A percentile compares a stretch with the other conserved stretches of the same genome.
Evolutionary conservation across 2,797 vertebrate species (phyloP).

Genomic region (Ateles fusciceps): DNA sequence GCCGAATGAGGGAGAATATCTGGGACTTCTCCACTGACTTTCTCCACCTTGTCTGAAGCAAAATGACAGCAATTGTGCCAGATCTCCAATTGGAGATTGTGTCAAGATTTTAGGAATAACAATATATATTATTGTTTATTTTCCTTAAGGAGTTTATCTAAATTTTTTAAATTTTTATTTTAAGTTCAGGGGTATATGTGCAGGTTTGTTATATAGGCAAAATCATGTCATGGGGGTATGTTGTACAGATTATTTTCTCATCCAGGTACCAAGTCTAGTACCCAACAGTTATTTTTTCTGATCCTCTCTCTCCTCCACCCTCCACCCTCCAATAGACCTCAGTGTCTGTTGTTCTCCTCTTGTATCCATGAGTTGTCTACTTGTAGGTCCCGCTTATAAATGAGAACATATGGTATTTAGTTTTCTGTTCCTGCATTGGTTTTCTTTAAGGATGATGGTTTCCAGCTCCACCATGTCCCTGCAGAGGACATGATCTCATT

Average conservation of each 20-base stretch:
- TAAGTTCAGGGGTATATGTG: too few relatives aligned
- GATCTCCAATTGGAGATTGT: background rate
- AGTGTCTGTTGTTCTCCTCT: background rate
- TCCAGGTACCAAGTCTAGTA: too few relatives aligned
- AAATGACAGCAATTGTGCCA: too few relatives aligned
- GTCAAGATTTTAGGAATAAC: background rate
- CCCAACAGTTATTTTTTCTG: too few relatives aligned
- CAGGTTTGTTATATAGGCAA: too few relatives aligned
- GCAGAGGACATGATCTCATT: background rate
- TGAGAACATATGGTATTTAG: background rate
- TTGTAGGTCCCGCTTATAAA: background rate
- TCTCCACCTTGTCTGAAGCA: background rate
- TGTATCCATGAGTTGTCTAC: background rate
- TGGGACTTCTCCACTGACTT: rapidly evolving
- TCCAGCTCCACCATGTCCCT: background rate
- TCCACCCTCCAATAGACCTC: background rate
- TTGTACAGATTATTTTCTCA: too few relatives aligned
- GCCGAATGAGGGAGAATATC: background rate
- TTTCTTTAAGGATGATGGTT: background rate
- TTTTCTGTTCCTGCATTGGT: background rate
- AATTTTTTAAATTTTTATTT: too few relatives aligned
- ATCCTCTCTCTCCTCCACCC: too few relatives aligned
- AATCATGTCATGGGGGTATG: too few relatives aligned
- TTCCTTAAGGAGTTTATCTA: background rate
- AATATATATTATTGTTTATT: background rate